A percentile compares a stretch with the other conserved stretches of the same genome.
These are phyloP conservation scores for Pseudobourletiella spinata DNA, from an alignment of 1,140 invertebrate species.

Conservation along the genomic window DNA sequence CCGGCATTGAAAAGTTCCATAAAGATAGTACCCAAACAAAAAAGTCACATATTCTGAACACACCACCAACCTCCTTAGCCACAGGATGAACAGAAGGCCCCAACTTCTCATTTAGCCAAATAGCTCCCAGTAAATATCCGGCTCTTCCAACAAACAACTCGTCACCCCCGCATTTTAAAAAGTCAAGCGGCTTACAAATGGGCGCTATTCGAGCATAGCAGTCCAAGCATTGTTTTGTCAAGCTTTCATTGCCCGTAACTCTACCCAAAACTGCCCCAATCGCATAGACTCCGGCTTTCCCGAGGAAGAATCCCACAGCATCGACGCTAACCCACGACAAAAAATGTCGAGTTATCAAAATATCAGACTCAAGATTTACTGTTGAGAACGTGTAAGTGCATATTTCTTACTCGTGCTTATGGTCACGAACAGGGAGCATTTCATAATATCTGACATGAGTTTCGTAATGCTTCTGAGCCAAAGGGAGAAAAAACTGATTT, in stretches of 20 bases:
- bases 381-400: not conserved
- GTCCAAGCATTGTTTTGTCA: constrained; percentile 10
- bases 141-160: constrained; percentile 74
- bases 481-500: constrained; percentile 8
- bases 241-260: constrained; percentile 10
- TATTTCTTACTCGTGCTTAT: not conserved
- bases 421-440: not conserved
- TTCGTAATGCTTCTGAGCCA: constrained; percentile 11
- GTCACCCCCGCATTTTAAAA: constrained; percentile 58
- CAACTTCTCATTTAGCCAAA: constrained; percentile 58
- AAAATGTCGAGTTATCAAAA: no score
- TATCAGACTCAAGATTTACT: not conserved
- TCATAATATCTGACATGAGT: not conserved
- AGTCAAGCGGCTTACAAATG: constrained; percentile 48
- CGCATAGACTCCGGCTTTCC: constrained; percentile 43
- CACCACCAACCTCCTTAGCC: not conserved
- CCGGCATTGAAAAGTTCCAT: no score
- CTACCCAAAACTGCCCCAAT: constrained; percentile 36
- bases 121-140: constrained; percentile 64
- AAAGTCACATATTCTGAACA: not conserved
- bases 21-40: no score
- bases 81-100: constrained; percentile 35
- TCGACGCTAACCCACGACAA: constrained; percentile 34
- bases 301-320: constrained; percentile 43
- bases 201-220: constrained; percentile 38